phyloP scores from a whole-genome alignment of 2,797 vertebrate genomes.

The Emys orbicularis region DNA sequence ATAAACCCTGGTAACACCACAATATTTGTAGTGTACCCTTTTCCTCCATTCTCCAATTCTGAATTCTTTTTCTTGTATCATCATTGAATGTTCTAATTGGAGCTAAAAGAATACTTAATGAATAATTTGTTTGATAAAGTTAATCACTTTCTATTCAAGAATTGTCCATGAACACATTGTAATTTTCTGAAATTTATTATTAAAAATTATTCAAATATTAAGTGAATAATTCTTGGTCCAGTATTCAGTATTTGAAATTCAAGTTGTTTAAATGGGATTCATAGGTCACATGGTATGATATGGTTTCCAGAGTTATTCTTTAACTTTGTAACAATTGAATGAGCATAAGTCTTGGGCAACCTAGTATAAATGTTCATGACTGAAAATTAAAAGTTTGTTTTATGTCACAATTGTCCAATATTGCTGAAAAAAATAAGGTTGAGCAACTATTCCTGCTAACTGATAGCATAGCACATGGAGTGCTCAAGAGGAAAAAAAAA shows the following conservation, averaged over 20 bases:
- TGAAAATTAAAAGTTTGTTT: conserved; percentile 31
- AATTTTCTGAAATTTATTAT: conserved; percentile 30
- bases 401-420: background rate
- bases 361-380: background rate
- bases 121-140: background rate
- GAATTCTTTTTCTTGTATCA: background rate
- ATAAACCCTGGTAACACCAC: background rate
- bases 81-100: background rate
- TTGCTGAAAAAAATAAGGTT: background rate
- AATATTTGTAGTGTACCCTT: background rate
- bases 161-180: background rate
- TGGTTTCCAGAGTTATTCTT: background rate
- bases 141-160: background rate
- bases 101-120: background rate
- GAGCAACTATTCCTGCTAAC: background rate
- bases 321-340: background rate
- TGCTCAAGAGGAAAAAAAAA: background rate
- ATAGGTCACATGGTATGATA: background rate
- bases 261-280: background rate
- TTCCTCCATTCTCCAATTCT: background rate
- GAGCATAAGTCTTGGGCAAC: background rate
- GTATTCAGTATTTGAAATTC: conserved; percentile 41
- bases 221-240: background rate
- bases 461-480: background rate
- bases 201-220: background rate